A percentile compares a stretch with the other conserved stretches of the same genome.
Evolutionary conservation across 2,113 vertebrate genomes (phyloP).

Genomic region (Engystomops pustulosus): DNA sequence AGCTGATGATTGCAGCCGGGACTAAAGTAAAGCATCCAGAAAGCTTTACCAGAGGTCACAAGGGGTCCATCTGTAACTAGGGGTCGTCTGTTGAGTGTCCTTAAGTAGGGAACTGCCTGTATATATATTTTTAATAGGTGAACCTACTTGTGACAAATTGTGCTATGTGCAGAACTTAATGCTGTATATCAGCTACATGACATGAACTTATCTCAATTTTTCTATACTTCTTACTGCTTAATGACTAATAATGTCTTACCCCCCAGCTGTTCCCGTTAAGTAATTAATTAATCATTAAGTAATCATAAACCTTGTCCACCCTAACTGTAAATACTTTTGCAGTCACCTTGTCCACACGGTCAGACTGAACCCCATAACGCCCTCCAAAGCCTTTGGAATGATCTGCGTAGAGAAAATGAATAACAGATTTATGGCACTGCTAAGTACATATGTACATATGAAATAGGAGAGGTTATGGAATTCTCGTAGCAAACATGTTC

Average conservation of each 20-base stretch:
- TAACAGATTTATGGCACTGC: background rate
- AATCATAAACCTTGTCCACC: background rate
- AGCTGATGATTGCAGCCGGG: no score
- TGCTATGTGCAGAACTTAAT: background rate
- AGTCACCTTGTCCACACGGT: conserved; percentile 91
- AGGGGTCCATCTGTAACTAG: no score
- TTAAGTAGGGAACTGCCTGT: no score
- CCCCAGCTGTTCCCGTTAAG: background rate
- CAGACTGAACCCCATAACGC: conserved; percentile 86
- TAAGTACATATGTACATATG: background rate
- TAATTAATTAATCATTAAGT: background rate
- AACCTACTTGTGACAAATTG: background rate
- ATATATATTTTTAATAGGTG: no score
- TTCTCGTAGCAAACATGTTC: background rate
- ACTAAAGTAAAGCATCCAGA: no score
- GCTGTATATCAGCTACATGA: background rate
- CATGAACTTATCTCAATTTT: conserved; percentile 10
- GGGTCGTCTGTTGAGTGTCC: no score
- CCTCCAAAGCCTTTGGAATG: conserved; percentile 93
- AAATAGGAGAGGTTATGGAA: background rate
- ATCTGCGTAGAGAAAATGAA: conserved; percentile 71
- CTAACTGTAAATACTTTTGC: background rate
- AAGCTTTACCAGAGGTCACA: no score
- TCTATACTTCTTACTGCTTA: background rate
- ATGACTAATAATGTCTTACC: background rate